Base-by-base conservation (phyloP, 1,140 invertebrate genomes). In the Temnothorax curvispinosus region DNA sequence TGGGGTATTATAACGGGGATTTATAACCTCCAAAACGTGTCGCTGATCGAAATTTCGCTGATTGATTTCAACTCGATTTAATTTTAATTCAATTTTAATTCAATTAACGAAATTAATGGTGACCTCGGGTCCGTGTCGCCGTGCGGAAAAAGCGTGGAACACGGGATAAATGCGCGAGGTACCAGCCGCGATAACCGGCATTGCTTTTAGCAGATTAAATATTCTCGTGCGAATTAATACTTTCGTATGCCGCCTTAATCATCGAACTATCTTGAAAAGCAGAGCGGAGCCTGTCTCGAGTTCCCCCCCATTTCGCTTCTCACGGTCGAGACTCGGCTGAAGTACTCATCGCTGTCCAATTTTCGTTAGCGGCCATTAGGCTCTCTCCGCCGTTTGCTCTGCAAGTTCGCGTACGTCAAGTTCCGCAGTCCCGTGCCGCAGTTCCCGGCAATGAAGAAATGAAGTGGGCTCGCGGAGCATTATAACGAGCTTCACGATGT, bases 401-500 rank as follows among this genome's bases (percentile, higher is more conserved):
- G 85, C 88, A 90, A 77, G 76, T 82, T 74, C 41, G 64, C 88
- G 64, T 88, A 86, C 86, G 80, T 90, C 86, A 90, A 65, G 89
- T 72, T 77, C 69, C 86, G 81, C 86, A 87, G 85, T 69, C 27
- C 35, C 58, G 74, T 54, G 86, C 65, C 60, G 75, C 65, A 77
- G 62, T 88, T 74, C 62, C 11, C 69, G 82, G 76, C 84, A 88
- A 91, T 89, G 27, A 86, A 89, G 88, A 91, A 90, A 87, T 74
- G 78, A 90, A 88, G 87, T 71, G 87, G 72, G 65, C 65, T 62
- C 81, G 88, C 67, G 85, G 78, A 88, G 88, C 88, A 92, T 92
- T 92, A 91, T 92, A 92, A 92, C 88, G 88, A 92, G 91, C 91
- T 92, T 91, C 90, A 80, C 89, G 85, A 92, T 92, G 91, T 92